Evolutionary conservation across 2,113 vertebrate species (phyloP).

Genomic region (Zosterops lateralis): DNA sequence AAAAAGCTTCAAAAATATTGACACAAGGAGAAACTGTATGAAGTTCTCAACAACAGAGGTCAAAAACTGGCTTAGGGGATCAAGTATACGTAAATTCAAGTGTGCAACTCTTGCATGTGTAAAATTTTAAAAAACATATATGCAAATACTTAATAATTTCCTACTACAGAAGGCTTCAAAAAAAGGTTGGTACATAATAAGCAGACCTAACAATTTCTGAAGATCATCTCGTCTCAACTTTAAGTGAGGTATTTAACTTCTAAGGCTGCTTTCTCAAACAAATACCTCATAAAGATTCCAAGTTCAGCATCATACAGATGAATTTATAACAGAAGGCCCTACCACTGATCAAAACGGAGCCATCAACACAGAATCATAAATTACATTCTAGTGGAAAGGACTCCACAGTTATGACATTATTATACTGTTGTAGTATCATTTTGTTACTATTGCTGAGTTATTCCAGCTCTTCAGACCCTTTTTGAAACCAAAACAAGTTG

Average conservation of each 20-base stretch:
- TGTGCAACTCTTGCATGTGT: background rate
- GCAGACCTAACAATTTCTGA: background rate
- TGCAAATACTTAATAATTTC: background rate
- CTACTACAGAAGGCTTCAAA: background rate
- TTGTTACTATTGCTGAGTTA: background rate
- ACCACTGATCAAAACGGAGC: background rate
- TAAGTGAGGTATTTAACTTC: background rate
- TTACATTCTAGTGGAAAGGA: background rate
- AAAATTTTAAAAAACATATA: background rate
- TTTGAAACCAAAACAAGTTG: background rate
- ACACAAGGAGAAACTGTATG: background rate
- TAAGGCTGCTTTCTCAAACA: background rate
- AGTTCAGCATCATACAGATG: background rate
- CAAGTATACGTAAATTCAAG: background rate
- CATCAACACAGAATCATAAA: background rate
- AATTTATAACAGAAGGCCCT: background rate
- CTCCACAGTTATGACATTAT: background rate
- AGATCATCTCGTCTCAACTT: background rate
- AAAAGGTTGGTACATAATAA: background rate
- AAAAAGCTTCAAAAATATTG: constrained; percentile 22
- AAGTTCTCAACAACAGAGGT: background rate
- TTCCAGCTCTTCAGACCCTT: background rate
- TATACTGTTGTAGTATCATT: background rate
- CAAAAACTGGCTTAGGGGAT: background rate
- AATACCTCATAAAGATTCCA: background rate